Percentiles rank a stretch among this genome's conserved stretches.
Evolutionary conservation across 2,888 invertebrate species (phyloP).

Genomic region (Epinotia demarniana): DNA sequence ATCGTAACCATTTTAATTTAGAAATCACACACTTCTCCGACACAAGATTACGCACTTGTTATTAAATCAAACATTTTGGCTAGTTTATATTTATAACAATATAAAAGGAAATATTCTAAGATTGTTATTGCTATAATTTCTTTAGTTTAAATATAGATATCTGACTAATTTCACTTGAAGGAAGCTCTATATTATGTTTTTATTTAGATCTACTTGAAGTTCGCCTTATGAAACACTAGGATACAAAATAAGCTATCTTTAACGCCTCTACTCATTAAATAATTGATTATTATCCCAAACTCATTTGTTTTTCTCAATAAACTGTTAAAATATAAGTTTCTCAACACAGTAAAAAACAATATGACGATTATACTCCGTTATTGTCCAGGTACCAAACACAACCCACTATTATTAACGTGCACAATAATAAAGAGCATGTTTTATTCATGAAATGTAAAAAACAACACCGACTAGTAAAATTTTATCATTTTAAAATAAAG

Average conservation of each 20-base stretch:
- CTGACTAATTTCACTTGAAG: conserved; percentile 27
- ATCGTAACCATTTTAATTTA: conserved; percentile 81
- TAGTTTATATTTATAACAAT: neutral
- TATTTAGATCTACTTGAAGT: conserved; percentile 14
- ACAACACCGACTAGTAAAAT: conserved; percentile 56
- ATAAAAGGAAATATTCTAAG: neutral
- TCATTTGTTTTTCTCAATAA: conserved; percentile 20
- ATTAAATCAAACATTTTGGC: conserved; percentile 47
- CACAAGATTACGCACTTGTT: conserved; percentile 43
- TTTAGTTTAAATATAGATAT: conserved; percentile 10
- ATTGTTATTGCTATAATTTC: neutral
- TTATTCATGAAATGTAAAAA: conserved; percentile 66
- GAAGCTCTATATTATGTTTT: conserved; percentile 25
- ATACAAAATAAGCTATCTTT: conserved; percentile 2
- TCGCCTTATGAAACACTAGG: neutral
- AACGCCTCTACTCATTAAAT: conserved; percentile 5
- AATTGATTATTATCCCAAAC: neutral
- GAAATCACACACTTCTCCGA: conserved; percentile 44
- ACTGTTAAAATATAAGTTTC: conserved; percentile 6
- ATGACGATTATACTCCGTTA: conserved; percentile 43
- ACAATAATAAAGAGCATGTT: conserved; percentile 57
- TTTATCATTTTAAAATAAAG: conserved; percentile 59
- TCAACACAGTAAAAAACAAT: conserved; percentile 23
- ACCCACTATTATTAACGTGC: conserved; percentile 45
- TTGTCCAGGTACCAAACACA: conserved; percentile 44